A percentile compares a stretch with the other conserved stretches of the same genome.
Conservation (phyloP, 2,797 vertebrate genomes). For the Pipistrellus kuhlii region DNA sequence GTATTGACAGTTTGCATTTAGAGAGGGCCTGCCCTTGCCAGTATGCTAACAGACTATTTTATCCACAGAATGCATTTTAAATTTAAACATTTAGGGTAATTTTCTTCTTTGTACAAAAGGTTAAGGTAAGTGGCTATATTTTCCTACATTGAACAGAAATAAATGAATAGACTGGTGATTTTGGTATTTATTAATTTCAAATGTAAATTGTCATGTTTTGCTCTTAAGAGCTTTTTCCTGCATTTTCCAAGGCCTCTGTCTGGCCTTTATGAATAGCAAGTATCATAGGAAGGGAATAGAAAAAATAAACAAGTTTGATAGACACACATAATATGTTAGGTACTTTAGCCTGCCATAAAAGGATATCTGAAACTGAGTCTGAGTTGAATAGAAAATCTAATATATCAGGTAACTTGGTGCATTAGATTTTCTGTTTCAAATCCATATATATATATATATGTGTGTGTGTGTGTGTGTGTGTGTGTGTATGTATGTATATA, state of each 20-base stretch:
- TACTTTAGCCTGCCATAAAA: neutral
- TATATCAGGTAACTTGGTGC: neutral
- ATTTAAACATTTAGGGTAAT: slow-evolving; percentile 39
- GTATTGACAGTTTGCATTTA: slow-evolving; percentile 51
- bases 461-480: neutral
- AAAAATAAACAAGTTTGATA: slow-evolving; percentile 43
- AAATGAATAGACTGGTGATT: neutral
- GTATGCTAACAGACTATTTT: slow-evolving; percentile 40
- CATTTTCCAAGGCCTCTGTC: slow-evolving; percentile 25
- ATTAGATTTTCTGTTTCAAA: no score
- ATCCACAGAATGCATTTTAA: slow-evolving; percentile 53
- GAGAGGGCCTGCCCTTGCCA: slow-evolving; percentile 63
- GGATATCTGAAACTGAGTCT: neutral
- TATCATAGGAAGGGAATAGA: neutral
- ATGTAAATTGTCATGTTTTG: slow-evolving; percentile 17
- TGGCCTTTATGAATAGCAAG: slow-evolving; percentile 20
- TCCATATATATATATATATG: no score
- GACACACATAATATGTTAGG: neutral
- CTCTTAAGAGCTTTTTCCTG: slow-evolving; percentile 41
- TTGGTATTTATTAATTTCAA: slow-evolving; percentile 57
- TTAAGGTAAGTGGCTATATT: slow-evolving; percentile 34
- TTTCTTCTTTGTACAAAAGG: slow-evolving; percentile 60
- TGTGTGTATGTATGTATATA: no score
- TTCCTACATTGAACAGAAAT: neutral
- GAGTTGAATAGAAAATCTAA: slow-evolving; percentile 1